Evolutionary conservation across 2,113 vertebrate species (phyloP), one percentile per base, ranked within the genome.

Genomic region (Lates calcarifer): DNA sequence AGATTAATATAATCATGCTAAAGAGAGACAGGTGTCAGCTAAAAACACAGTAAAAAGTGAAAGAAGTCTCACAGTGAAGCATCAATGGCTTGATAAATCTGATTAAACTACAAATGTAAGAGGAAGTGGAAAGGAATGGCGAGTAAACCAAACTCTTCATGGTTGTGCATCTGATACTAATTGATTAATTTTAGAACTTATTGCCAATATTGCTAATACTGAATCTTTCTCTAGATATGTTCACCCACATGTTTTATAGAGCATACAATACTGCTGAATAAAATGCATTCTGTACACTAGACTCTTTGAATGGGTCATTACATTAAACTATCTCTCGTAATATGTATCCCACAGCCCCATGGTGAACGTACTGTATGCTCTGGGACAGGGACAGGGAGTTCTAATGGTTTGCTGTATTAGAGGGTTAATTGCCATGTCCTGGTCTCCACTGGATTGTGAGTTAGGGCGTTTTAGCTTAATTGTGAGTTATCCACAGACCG

Each of bases 371-470:
- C 81, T 82, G 71, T 77, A 68, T 68, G 80, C 91, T 87, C 86
- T 67, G 72, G 61, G 85, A 45, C 75, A 81, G 87, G 84, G 65
- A 90, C 78, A 86, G 88, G 90, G 93, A 89, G 88, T 85, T 94
- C 93, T 94, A 94, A 94, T 93, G 83, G 90, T 86, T 90, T 85
- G 83, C 88, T 86, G 91, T 90, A 94, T 94, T 94, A 94, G 91
- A 79, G 89, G 93, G 87, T 92, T 94, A 95, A 95, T 95, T 93
- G 93, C 90, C 93, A 89, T 90, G 87, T 91, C 90, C 91, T 73
- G 78, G 79, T 93, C 92, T 90, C 93, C 63, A 29, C 37, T 92
- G 92, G 90, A 87, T 89, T 89, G 87, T 82, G 77, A 87, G 82
- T 64, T n/a, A 67, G 77, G 70, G 71, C 43, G 70, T 92, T 94